Conservation (phyloP, 2,797 vertebrate genomes). For the Epinephelus coioides region DNA sequence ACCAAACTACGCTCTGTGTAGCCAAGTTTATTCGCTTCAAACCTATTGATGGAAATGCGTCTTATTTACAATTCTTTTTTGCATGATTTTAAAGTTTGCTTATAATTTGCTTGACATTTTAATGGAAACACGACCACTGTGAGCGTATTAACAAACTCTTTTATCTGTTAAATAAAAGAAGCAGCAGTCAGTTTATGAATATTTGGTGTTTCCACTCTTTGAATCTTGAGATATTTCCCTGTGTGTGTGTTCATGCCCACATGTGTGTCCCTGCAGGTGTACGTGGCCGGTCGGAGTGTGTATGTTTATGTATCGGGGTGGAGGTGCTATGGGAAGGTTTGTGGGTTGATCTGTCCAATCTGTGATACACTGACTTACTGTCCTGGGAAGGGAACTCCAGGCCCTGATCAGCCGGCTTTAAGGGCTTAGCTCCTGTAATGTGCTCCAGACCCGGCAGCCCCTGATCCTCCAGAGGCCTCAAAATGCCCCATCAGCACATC, state of each 20-base stretch:
- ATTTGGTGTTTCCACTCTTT: too few relatives aligned
- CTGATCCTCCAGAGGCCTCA: constrained; percentile 22
- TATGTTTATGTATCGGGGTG: constrained; percentile 30
- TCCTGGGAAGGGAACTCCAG: constrained; percentile 59
- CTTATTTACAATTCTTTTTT: too few relatives aligned
- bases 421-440: constrained; percentile 68
- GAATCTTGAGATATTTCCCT: too few relatives aligned
- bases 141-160: too few relatives aligned
- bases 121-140: too few relatives aligned
- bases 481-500: constrained; percentile 68
- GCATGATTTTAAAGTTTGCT: too few relatives aligned
- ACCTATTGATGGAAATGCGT: too few relatives aligned
- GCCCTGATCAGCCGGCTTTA: constrained; percentile 57
- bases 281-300: not conserved
- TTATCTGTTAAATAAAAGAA: too few relatives aligned
- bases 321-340: constrained; percentile 34
- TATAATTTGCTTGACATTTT: too few relatives aligned
- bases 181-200: too few relatives aligned
- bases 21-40: too few relatives aligned
- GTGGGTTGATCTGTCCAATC: constrained; percentile 45
- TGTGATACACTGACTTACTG: constrained; percentile 56
- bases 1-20: too few relatives aligned
- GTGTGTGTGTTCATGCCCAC: not conserved
- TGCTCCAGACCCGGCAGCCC: constrained; percentile 64
- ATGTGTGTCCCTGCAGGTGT: constrained; percentile 26